Percentiles rank a stretch among this genome's conserved stretches.
Conservation (phyloP, 2,113 vertebrate genomes). For the Mungos mungo region DNA sequence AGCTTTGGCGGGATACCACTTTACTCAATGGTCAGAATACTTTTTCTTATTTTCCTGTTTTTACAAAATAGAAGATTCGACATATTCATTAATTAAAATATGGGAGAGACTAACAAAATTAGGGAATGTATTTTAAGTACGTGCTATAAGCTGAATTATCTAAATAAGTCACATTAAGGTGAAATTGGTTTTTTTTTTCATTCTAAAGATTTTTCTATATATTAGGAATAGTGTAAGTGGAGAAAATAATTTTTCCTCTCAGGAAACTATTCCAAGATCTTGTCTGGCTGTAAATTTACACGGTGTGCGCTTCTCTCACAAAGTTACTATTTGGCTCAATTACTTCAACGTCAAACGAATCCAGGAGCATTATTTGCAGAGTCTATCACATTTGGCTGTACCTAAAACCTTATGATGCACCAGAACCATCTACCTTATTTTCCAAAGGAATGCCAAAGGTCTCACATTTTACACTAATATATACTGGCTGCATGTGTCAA, state of each 20-base stretch:
- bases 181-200: neutral
- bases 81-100: conserved; percentile 8
- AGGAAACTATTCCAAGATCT: neutral
- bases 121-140: neutral
- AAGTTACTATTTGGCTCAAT: neutral
- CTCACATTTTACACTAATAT: neutral
- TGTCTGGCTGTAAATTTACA: neutral
- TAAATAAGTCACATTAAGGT: neutral
- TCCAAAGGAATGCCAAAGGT: neutral
- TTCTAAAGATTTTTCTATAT: neutral
- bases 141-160: neutral
- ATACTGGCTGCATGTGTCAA: neutral
- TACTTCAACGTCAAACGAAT: neutral
- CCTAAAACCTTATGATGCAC: neutral
- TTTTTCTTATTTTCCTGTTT: neutral
- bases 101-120: neutral
- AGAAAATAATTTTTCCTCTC: neutral
- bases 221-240: neutral
- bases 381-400: neutral
- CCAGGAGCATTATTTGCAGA: neutral
- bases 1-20: neutral
- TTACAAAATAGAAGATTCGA: neutral
- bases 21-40: neutral
- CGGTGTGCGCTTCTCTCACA: neutral
- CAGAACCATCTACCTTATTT: neutral